Base-by-base conservation (phyloP, 2,797 vertebrate genomes). In the Acropternis orthonyx region DNA sequence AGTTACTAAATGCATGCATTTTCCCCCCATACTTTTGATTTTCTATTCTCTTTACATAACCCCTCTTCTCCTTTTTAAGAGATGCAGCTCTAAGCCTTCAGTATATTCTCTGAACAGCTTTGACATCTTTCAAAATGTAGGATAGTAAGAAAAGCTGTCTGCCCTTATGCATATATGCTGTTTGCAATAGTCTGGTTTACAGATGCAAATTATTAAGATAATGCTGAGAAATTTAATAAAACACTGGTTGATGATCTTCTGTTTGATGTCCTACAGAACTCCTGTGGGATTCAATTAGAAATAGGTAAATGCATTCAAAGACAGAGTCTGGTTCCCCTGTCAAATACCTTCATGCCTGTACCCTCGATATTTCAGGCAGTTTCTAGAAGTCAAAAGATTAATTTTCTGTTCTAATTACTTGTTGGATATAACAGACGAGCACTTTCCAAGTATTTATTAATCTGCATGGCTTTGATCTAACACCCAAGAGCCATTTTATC, bases 201-300 rank as follows among this genome's bases (percentile, higher is more conserved):
- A 93, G 88, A 93, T 77, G 87, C 41, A 74, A 88, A 89, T 94
- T 76, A 93, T 71, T 66, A 81, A 92, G 66, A 84, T 92, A 94
- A 95, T 84, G 80, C 80, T 66, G 69, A 94, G 68, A 95, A 90
- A 96, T 93, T 86, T 78, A 93, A 95, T 95, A 94, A 92, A 96
- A 84, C 43, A 59, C 54, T 41, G n/a, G 51, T 54, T 87, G 73
- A 88, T 92, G 68, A 80, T 89, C 77, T 84, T 85, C 91, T 14
- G 69, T 67, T 94, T 96, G 85, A 86, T 88, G 82, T 83, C 89
- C 69, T 80, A 67, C 84, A 94, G 93, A 93, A 80, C 72, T 83
- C 88, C 37, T 8, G 51, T 16, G 72, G 61, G 81, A 95, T 95
- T 95, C 90, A 94, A 95, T 89, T 94, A 91, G 85, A 88, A 92